Percentiles rank a stretch among this genome's conserved stretches.
Evolutionary conservation across 2,797 vertebrate species (phyloP).

Genomic region (Remorina albescens): DNA sequence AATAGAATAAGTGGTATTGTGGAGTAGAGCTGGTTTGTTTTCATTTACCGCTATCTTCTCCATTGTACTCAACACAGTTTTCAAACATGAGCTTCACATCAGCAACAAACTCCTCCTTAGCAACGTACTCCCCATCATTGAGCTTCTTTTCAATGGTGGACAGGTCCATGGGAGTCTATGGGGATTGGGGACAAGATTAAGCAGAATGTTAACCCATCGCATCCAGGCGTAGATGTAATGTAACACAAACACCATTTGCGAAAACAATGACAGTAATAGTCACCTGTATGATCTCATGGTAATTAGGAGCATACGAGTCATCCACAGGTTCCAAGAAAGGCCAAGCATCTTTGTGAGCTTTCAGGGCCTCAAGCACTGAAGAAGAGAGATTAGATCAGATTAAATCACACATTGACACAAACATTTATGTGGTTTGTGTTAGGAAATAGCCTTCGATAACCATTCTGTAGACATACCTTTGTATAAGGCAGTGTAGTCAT

Average conservation of each 20-base stretch:
- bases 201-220: background rate
- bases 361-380: constrained; percentile 94
- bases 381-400: constrained; percentile 4
- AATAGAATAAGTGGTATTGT: background rate
- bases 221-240: background rate
- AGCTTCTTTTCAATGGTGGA: constrained; percentile 97
- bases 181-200: background rate
- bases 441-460: constrained; percentile 5
- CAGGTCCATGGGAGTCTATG: constrained; percentile 97
- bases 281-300: constrained; percentile 98
- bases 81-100: constrained; percentile 99
- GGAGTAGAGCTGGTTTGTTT: background rate
- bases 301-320: constrained; percentile 97
- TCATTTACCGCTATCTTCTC: constrained; percentile 94
- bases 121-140: constrained; percentile 92
- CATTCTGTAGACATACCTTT: constrained; percentile 88
- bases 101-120: constrained; percentile 95
- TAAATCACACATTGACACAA: constrained; percentile 5
- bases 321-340: constrained; percentile 98
- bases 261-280: constrained; percentile 11
- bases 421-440: background rate
- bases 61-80: constrained; percentile 97
- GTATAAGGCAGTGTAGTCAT: constrained; percentile 97
- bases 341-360: constrained; percentile 98
- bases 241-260: background rate